Evolutionary conservation across 2,888 invertebrate genomes (phyloP).

Genomic region (Eristalinus sepulchralis): DNA sequence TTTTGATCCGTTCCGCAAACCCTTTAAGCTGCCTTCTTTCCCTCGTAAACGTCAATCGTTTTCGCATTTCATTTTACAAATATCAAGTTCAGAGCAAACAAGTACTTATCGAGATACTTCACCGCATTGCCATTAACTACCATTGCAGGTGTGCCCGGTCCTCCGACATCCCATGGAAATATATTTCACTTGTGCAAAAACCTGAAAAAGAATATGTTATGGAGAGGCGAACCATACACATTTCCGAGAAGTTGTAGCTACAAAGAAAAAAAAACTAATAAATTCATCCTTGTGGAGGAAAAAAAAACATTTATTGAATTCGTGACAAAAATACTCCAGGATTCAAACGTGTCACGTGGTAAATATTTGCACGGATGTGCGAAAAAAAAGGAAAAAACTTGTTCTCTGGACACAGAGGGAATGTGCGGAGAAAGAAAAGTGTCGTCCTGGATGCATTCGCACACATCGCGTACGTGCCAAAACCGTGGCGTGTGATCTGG

Average conservation of each 20-base stretch:
- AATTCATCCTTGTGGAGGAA: constrained; percentile 25
- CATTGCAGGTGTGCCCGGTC: constrained; percentile 28
- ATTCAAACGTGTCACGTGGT: constrained; percentile 67
- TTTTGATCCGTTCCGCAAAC: constrained; percentile 23
- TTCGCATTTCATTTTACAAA: constrained; percentile 47
- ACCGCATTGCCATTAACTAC: constrained; percentile 46
- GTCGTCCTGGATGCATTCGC: constrained; percentile 21
- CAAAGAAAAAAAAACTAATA: constrained; percentile 43
- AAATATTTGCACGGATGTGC: constrained; percentile 59
- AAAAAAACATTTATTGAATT: constrained; percentile 66
- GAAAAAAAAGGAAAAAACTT: not conserved
- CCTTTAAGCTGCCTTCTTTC: constrained; percentile 20
- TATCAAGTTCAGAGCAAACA: constrained; percentile 59
- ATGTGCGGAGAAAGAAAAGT: not conserved
- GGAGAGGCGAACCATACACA: constrained; percentile 19
- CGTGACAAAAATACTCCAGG: constrained; percentile 69
- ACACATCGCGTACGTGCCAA: constrained; percentile 51
- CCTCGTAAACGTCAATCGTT: constrained; percentile 45
- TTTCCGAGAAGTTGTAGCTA: not conserved
- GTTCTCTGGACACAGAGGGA: not conserved
- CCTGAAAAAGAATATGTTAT: constrained; percentile 40
- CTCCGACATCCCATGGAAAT: constrained; percentile 42
- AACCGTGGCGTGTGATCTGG: constrained; percentile 42
- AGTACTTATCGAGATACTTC: not conserved
- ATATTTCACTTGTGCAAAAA: constrained; percentile 16